Base-by-base conservation (phyloP, 2,797 vertebrate species). In the Cynopterus sphinx region DNA sequence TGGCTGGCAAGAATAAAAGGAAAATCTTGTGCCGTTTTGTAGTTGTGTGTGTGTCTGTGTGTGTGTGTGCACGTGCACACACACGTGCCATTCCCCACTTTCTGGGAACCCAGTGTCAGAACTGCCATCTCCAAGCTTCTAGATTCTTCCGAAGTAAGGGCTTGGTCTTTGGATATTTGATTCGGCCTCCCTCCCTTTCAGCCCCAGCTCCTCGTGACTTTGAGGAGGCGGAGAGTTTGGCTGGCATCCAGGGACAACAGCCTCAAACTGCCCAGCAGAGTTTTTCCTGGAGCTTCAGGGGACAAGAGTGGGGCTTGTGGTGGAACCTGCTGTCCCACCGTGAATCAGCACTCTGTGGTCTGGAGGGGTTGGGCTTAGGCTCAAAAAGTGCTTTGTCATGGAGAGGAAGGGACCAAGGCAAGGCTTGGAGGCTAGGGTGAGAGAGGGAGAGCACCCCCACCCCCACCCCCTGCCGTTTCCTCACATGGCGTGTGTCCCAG, bases 281-380 rank as follows among this genome's bases (percentile, higher is more conserved):
- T 61, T 5, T 65, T 84, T 94, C 55, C 71, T 84, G 90, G 36
- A 74, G 43, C 15, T 7, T 28, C 13, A 19, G n/a, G 33, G 17
- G 15, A 22, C 1, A 2, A 53, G 1, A 11, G 39, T 1, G 31
- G 74, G 43, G 33, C 24, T 6, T 43, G 13, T 0, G 12, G 2
- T 7, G 4, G 53, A 74, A 41, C 10, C 11, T 93, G 96, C 94
- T 82, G 94, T 16, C 86, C 95, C 70, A 93, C 87, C 63, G 0
- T 98, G 97, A 98, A 96, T 98, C 96, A 97, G 97, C 97, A 96
- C 5, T 93, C 24, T 96, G 71, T 39, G 36, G 5, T 28, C 36
- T 10, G 13, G 31, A 49, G 26, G 67, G 36, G 6, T 24, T 61
- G 36, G 71, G 41, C 68, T 53, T 9, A 22, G 59, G 51, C 53